Evolutionary conservation across 2,888 invertebrate species (phyloP).

Genomic region (Lochmaea capreae): DNA sequence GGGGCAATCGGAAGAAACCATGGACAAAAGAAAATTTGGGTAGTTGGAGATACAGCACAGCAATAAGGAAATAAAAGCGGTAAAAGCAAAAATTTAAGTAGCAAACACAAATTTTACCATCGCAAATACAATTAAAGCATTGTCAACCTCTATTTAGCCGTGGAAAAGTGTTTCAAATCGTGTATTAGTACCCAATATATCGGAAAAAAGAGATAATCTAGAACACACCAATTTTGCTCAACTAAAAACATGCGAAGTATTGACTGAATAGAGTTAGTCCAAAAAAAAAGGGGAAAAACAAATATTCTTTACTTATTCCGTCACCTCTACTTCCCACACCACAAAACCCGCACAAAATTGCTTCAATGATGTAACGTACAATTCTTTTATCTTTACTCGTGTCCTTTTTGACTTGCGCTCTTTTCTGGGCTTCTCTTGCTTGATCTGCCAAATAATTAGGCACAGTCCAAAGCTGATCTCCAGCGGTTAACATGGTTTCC

Average conservation of each 20-base stretch:
- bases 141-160: not conserved
- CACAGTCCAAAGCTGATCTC: slow-evolving; percentile 83
- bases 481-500: slow-evolving; percentile 82
- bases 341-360: slow-evolving; percentile 53
- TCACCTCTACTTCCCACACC: slow-evolving; percentile 54
- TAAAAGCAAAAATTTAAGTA: too few species aligned
- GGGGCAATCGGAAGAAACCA: too few species aligned
- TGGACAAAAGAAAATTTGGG: too few species aligned
- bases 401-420: slow-evolving; percentile 59
- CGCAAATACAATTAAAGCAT: not conserved
- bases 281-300: slow-evolving; percentile 20
- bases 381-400: slow-evolving; percentile 57
- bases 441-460: slow-evolving; percentile 78
- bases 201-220: too few species aligned
- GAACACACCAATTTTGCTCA: too few species aligned
- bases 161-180: not conserved
- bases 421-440: slow-evolving; percentile 66
- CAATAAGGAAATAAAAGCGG: too few species aligned
- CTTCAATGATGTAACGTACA: slow-evolving; percentile 58
- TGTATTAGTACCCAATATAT: too few species aligned
- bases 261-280: not conserved
- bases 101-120: not conserved
- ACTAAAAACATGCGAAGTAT: too few species aligned
- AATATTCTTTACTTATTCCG: slow-evolving; percentile 37
- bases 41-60: too few species aligned